Evolutionary conservation across 2,888 invertebrate genomes (phyloP), one percentile per base, ranked within the genome.

Genomic region (Aelia acuminata): DNA sequence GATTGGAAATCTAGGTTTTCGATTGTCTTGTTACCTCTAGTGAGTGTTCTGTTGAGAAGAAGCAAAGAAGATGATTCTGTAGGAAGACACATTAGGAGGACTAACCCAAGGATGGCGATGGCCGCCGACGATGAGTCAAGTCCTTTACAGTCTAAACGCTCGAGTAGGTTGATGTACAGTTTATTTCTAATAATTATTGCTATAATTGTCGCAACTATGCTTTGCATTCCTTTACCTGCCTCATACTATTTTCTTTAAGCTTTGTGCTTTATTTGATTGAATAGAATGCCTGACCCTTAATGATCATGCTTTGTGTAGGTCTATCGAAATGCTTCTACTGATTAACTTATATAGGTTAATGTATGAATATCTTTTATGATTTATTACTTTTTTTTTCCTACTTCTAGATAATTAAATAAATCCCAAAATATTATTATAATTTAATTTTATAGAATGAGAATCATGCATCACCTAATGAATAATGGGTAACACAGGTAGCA

Each of bases 71-170:
- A 92, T 87, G 91, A 91, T 84, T 91, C 91, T n/a, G 91, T 92
- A 63, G 92, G 92, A 43, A 90, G 91, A 47, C 91, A 92, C 84
- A 90, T 92, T 84, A 92, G 92, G 20, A 91, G 91, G 87, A 91
- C 91, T 88, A 91, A 91, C 86, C 89, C 88, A 48, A 80, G 90
- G 49, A 89, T 90, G 47, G 89, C 90, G n/a, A 89, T 90, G 89
- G 93, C 93, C 91, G 93, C 93, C 92, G 94, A 94, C 91, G 93
- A 96, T 92, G 97, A 97, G 94, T 95, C 96, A 93, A 96, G 96
- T 92, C 96, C 96, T 92, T 95, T 97, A 91, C 96, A 96, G 93
- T 95, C 95, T 91, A 96, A 96, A 93, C 94, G 96, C 94, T 96
- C 96, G 93, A 96, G 96, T 96, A 96, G 93, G 96, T 90, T 90